Evolutionary conservation across 2,888 invertebrate genomes (phyloP).

Genomic region (Scelioninae gen. 1): DNA sequence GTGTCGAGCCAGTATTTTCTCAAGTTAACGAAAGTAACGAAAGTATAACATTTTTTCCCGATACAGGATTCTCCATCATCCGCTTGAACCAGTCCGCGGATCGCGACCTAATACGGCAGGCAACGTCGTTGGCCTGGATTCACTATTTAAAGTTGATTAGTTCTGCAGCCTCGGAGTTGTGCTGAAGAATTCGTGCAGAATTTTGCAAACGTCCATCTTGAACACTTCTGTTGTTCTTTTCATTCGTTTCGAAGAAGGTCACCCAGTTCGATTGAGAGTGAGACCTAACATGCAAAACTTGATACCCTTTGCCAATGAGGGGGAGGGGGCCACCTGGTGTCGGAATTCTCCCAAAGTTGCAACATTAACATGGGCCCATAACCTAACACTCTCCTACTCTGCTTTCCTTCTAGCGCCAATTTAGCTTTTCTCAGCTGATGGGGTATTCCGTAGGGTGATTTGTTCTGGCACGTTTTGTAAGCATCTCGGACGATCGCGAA

Average conservation of each 20-base stretch:
- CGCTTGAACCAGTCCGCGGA: constrained; percentile 45
- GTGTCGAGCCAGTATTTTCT: not conserved
- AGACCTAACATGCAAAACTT: constrained; percentile 78
- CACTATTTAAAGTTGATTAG: constrained; percentile 38
- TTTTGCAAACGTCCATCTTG: constrained; percentile 5
- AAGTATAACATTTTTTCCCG: constrained; percentile 48
- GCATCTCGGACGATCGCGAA: constrained; percentile 6
- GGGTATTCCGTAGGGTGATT: constrained; percentile 9
- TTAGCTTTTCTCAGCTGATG: constrained; percentile 6
- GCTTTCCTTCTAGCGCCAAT: not conserved
- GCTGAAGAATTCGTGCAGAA: constrained; percentile 1
- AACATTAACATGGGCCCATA: constrained; percentile 74
- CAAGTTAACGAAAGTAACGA: constrained; percentile 45
- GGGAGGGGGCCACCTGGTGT: constrained; percentile 73
- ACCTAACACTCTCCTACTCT: too few species aligned
- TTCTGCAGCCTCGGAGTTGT: constrained; percentile 1
- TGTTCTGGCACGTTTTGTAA: constrained; percentile 14
- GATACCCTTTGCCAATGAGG: constrained; percentile 76
- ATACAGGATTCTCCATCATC: constrained; percentile 45
- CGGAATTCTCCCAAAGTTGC: constrained; percentile 79
- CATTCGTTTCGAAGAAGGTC: constrained; percentile 72
- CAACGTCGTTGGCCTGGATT: constrained; percentile 51
- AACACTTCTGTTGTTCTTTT: not conserved
- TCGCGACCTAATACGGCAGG: constrained; percentile 47
- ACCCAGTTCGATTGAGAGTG: constrained; percentile 77